These are phyloP conservation scores for Falco cherrug DNA, from an alignment of 2,797 vertebrate genomes.

Conservation along the genomic window DNA sequence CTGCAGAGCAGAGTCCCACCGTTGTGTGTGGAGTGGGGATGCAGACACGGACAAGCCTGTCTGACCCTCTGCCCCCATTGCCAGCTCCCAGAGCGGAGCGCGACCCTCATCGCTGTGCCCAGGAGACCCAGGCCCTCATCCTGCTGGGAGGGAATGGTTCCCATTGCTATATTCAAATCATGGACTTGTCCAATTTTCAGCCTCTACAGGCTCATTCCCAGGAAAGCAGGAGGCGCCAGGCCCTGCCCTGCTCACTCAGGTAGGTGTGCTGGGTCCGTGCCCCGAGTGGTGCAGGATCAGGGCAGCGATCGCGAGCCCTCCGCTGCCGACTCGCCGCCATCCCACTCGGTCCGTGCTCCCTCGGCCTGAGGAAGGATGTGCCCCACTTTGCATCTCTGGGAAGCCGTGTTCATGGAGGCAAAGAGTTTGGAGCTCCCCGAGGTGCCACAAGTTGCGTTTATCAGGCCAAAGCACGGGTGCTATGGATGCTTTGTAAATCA, in stretches of 20 bases:
- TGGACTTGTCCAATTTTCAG: slow-evolving; percentile 24
- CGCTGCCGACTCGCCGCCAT: too few relatives aligned
- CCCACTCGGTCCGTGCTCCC: fast-evolving
- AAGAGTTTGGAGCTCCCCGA: background rate
- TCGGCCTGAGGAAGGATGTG: background rate
- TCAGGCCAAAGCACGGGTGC: background rate
- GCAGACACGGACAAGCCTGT: background rate
- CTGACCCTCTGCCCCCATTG: background rate
- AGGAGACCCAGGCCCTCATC: background rate
- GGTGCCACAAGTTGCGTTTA: background rate
- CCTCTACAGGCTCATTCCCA: background rate
- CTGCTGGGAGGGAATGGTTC: background rate
- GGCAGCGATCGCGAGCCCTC: background rate
- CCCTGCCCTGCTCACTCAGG: background rate
- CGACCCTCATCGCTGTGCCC: background rate
- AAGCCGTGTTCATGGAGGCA: background rate
- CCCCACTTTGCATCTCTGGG: background rate
- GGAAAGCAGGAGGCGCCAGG: background rate
- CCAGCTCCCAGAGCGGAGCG: background rate
- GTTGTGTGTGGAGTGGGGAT: too few relatives aligned
- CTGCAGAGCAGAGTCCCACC: background rate
- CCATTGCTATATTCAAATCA: background rate
- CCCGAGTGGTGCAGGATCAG: fast-evolving
- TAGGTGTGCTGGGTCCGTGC: background rate
- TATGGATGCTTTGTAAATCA: background rate